Evolutionary conservation across 2,888 invertebrate genomes (phyloP).

Genomic region (Arrhopalites spinosus): DNA sequence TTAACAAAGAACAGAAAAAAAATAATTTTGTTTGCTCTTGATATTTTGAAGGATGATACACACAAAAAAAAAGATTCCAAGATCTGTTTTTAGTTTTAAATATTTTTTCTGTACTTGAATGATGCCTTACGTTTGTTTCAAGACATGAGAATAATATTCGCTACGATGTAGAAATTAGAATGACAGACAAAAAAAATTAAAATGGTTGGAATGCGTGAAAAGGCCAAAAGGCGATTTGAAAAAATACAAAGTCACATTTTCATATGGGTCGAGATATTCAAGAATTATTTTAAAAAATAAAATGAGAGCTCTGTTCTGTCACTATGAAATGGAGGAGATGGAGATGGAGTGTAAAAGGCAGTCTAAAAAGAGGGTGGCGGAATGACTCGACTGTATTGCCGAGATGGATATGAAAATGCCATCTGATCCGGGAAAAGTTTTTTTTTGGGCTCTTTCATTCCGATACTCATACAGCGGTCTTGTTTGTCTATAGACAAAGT

Average conservation of each 20-base stretch:
- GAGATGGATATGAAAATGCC: slow-evolving; percentile 42
- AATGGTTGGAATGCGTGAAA: slow-evolving; percentile 13
- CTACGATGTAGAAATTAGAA: too few relatives aligned
- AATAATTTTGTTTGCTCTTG: slow-evolving; percentile 20
- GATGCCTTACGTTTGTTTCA: slow-evolving; percentile 17
- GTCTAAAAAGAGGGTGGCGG: slow-evolving; percentile 2
- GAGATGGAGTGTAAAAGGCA: background rate
- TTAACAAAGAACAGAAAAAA: background rate
- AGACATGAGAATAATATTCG: slow-evolving; percentile 20
- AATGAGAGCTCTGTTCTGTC: background rate
- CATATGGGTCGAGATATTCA: too few relatives aligned
- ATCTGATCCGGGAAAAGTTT: slow-evolving; percentile 44
- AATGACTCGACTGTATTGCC: slow-evolving; percentile 22
- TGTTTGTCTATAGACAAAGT: background rate
- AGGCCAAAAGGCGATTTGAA: too few relatives aligned
- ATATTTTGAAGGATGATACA: slow-evolving; percentile 15
- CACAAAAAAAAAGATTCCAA: slow-evolving; percentile 12
- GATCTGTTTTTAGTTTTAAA: slow-evolving; percentile 25
- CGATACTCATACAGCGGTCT: background rate
- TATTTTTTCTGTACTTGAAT: slow-evolving; percentile 13
- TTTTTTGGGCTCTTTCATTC: slow-evolving; percentile 8
- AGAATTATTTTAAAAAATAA: too few relatives aligned
- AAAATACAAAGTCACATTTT: too few relatives aligned
- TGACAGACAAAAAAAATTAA: slow-evolving; percentile 28
- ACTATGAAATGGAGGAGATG: background rate